Evolutionary conservation across 2,113 vertebrate genomes (phyloP).

Genomic region (Orycteropus afer): DNA sequence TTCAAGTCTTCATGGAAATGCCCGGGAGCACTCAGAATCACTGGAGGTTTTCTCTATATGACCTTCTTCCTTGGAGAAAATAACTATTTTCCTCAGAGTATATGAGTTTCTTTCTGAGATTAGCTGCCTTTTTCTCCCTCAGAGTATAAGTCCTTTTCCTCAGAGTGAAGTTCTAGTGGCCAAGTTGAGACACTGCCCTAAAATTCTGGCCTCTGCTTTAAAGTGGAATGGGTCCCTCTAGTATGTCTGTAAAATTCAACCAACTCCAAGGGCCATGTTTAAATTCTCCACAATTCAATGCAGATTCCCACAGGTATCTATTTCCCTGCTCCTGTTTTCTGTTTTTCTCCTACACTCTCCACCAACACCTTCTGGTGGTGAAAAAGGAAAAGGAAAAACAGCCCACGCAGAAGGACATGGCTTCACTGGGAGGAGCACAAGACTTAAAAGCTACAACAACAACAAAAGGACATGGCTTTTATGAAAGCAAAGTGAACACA

Average conservation of each 20-base stretch:
- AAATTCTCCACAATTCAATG: neutral
- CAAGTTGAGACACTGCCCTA: neutral
- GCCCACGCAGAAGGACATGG: neutral
- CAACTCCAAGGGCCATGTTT: neutral
- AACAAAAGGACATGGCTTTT: neutral
- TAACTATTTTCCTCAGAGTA: neutral
- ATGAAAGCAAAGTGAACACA: neutral
- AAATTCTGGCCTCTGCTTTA: conserved; percentile 9
- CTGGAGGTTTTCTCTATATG: neutral
- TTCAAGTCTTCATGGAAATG: neutral
- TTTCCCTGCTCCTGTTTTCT: neutral
- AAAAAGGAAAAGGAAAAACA: neutral
- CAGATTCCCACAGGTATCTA: neutral
- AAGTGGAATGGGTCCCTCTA: neutral
- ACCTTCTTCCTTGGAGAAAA: conserved; percentile 25
- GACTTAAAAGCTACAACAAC: too few relatives aligned
- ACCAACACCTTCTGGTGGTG: neutral
- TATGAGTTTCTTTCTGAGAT: neutral
- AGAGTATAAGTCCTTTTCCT: neutral
- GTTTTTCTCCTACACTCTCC: neutral
- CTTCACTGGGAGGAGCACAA: too few relatives aligned
- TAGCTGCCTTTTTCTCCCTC: neutral
- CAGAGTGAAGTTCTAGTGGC: neutral
- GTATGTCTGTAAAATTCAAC: neutral
- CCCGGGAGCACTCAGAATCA: neutral